Conservation (phyloP, 2,888 invertebrate genomes). For the Rhyacophila evoluta region DNA sequence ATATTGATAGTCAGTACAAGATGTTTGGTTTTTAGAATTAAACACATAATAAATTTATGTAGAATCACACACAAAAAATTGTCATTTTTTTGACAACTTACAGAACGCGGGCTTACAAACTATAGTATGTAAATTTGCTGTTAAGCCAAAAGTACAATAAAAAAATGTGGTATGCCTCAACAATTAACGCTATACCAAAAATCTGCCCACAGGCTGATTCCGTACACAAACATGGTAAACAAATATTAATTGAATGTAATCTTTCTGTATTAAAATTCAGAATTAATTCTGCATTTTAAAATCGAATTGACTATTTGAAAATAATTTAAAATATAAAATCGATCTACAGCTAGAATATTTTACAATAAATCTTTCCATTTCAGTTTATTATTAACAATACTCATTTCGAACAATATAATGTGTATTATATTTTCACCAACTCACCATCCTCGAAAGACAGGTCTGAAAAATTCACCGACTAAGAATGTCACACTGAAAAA, state of each 20-base stretch:
- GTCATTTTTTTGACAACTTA: too few relatives aligned
- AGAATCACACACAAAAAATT: too few relatives aligned
- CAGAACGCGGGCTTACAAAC: too few relatives aligned
- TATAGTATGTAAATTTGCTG: too few relatives aligned
- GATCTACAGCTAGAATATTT: not conserved
- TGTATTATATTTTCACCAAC: not conserved
- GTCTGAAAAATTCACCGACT: not conserved
- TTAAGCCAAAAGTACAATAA: too few relatives aligned
- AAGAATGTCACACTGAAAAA: not conserved
- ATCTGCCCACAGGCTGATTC: too few relatives aligned
- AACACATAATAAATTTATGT: too few relatives aligned
- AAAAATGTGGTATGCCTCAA: too few relatives aligned
- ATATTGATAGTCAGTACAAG: too few relatives aligned
- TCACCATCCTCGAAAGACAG: not conserved
- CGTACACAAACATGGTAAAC: not conserved
- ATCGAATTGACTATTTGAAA: not conserved
- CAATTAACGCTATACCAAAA: too few relatives aligned
- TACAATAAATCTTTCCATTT: not conserved
- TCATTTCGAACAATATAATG: not conserved
- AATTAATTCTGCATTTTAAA: not conserved
- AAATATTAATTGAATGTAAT: not conserved
- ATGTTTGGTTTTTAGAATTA: too few relatives aligned
- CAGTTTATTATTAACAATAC: not conserved
- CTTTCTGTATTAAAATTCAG: not conserved
- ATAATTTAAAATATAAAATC: constrained; percentile 8